phyloP scores from a whole-genome alignment of 2,888 invertebrate genomes.

The Synanthedon myopaeformis region DNA sequence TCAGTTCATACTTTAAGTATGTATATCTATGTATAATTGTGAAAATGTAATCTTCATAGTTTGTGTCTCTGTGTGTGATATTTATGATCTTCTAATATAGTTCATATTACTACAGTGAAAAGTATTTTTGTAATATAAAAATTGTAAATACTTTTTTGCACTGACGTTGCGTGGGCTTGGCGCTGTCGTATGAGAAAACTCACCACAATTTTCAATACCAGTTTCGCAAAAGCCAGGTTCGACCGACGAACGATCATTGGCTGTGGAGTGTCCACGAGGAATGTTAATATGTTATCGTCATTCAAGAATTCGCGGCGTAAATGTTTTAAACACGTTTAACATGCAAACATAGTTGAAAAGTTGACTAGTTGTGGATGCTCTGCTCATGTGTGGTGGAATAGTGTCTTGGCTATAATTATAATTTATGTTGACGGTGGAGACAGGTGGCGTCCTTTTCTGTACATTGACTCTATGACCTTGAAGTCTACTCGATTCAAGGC shows the following conservation, averaged over 20 bases:
- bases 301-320: conserved; percentile 16
- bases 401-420: conserved; percentile 22
- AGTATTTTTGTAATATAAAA: not conserved
- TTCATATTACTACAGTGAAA: not conserved
- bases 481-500: conserved; percentile 43
- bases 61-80: too few relatives aligned
- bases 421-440: conserved; percentile 35
- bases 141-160: conserved; percentile 20
- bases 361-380: not conserved
- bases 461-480: conserved; percentile 62
- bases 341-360: conserved; percentile 11
- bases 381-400: not conserved
- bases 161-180: conserved; percentile 19
- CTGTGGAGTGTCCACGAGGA: conserved; percentile 17
- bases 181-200: conserved; percentile 12
- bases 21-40: too few relatives aligned
- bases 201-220: not conserved
- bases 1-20: too few relatives aligned
- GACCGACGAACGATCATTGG: conserved; percentile 6
- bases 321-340: conserved; percentile 17
- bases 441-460: conserved; percentile 59
- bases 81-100: too few relatives aligned
- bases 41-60: too few relatives aligned
- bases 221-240: conserved; percentile 4
- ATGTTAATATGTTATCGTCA: conserved; percentile 18